Conservation (phyloP, 2,888 invertebrate genomes). For the Junonia oenone region DNA sequence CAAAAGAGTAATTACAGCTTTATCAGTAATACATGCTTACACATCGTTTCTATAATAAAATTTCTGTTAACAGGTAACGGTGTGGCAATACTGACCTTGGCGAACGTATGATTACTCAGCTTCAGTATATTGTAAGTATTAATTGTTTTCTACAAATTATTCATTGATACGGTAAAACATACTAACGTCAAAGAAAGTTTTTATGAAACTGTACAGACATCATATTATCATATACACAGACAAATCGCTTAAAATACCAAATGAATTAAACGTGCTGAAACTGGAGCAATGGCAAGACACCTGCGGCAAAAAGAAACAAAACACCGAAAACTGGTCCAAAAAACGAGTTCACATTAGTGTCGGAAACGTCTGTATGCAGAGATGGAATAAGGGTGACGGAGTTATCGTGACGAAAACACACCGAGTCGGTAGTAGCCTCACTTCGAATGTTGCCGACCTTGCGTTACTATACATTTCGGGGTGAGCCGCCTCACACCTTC, state of each 20-base stretch:
- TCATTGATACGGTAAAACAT: neutral
- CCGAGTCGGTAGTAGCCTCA: constrained; percentile 22
- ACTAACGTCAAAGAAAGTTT: neutral
- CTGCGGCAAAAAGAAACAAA: constrained; percentile 23
- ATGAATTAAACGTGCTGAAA: constrained; percentile 15
- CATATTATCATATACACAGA: neutral
- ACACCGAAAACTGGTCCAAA: constrained; percentile 24
- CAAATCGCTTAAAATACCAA: neutral
- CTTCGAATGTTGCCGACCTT: constrained; percentile 69
- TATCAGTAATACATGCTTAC: neutral
- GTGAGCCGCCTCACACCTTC: constrained; percentile 47
- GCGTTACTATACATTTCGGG: constrained; percentile 58
- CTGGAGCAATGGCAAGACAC: constrained; percentile 18
- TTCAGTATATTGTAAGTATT: constrained; percentile 41
- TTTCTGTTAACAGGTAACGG: constrained; percentile 58
- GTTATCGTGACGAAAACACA: neutral
- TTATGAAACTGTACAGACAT: neutral
- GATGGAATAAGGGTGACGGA: neutral
- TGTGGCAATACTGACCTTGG: constrained; percentile 54
- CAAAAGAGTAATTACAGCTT: neutral
- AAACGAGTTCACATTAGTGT: constrained; percentile 9
- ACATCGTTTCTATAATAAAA: constrained; percentile 19
- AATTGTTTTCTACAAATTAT: neutral
- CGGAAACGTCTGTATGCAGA: neutral
- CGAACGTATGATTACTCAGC: constrained; percentile 49